A percentile compares a stretch with the other conserved stretches of the same genome.
Evolutionary conservation across 2,888 invertebrate genomes (phyloP).

Genomic region (Ptychoptera contaminata): DNA sequence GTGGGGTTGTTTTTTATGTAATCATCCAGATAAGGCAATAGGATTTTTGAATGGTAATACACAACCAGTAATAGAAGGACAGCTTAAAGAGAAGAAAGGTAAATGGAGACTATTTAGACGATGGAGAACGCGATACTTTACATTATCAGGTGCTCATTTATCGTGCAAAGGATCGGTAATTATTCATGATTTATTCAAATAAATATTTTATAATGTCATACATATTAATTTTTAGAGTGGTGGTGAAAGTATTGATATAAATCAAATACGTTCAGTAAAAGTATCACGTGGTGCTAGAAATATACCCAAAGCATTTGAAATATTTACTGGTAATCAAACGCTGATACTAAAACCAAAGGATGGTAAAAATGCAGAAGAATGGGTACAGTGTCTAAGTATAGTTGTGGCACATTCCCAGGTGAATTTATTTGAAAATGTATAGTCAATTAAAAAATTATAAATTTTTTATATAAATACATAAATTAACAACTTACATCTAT

Average conservation of each 20-base stretch:
- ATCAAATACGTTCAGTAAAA: conserved; percentile 88
- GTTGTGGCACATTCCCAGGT: conserved; percentile 61
- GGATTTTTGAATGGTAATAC: conserved; percentile 68
- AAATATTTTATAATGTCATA: neutral
- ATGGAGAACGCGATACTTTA: conserved; percentile 90
- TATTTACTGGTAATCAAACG: conserved; percentile 85
- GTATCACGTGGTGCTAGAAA: conserved; percentile 80
- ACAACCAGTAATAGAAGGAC: conserved; percentile 78
- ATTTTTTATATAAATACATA: neutral
- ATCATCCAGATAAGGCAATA: conserved; percentile 77
- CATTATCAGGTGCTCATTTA: conserved; percentile 79
- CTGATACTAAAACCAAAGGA: conserved; percentile 88
- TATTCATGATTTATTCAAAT: conserved; percentile 12
- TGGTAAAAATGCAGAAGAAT: conserved; percentile 87
- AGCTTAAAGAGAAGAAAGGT: conserved; percentile 81
- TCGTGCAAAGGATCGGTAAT: conserved; percentile 72
- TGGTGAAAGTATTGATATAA: conserved; percentile 74
- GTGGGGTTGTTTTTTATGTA: conserved; percentile 91
- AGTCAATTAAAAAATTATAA: no score
- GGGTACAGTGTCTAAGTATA: conserved; percentile 89
- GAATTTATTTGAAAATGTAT: neutral
- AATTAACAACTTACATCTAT: neutral
- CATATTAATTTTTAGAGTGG: conserved; percentile 47
- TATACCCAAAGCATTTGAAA: conserved; percentile 92
- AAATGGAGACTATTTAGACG: conserved; percentile 80